Percentiles rank a stretch among this genome's conserved stretches.
phyloP scores from a whole-genome alignment of 2,797 vertebrate genomes.

The Chaenodraco wilsoni region DNA sequence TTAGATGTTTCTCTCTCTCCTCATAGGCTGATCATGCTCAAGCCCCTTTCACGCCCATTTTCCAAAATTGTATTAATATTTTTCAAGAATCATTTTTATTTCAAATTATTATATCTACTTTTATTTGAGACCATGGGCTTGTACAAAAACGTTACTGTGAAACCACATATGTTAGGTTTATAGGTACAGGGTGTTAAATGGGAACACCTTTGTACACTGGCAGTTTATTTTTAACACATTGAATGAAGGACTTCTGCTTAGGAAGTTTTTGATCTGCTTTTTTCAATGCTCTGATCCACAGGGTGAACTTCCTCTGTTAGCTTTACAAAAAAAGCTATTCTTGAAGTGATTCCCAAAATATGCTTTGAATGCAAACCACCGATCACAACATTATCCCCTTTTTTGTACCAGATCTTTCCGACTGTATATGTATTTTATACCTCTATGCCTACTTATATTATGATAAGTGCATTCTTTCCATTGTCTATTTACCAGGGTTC shows the following conservation, averaged over 20 bases:
- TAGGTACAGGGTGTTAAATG: background rate
- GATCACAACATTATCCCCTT: background rate
- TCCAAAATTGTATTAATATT: background rate
- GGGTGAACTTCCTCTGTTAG: too few relatives aligned
- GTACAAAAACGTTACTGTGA: background rate
- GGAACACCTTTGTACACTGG: background rate
- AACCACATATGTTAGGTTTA: background rate
- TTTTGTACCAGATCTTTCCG: background rate
- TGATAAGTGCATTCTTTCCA: background rate
- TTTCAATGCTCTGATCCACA: too few relatives aligned
- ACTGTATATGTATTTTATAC: background rate
- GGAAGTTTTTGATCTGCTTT: too few relatives aligned
- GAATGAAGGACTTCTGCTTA: background rate
- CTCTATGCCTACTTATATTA: background rate
- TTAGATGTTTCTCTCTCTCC: constrained; percentile 53
- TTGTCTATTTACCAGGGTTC: too few relatives aligned
- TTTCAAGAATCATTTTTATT: background rate
- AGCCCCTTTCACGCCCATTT: constrained; percentile 25
- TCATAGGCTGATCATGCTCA: constrained; percentile 46
- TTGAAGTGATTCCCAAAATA: background rate
- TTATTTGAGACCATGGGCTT: background rate
- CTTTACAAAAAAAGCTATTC: too few relatives aligned
- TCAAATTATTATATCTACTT: too few relatives aligned
- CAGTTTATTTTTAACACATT: background rate
- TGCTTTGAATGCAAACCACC: background rate